Percentiles rank a stretch among this genome's conserved stretches.
Conservation (phyloP, 2,888 invertebrate species). For the Cephonodes hylas region DNA sequence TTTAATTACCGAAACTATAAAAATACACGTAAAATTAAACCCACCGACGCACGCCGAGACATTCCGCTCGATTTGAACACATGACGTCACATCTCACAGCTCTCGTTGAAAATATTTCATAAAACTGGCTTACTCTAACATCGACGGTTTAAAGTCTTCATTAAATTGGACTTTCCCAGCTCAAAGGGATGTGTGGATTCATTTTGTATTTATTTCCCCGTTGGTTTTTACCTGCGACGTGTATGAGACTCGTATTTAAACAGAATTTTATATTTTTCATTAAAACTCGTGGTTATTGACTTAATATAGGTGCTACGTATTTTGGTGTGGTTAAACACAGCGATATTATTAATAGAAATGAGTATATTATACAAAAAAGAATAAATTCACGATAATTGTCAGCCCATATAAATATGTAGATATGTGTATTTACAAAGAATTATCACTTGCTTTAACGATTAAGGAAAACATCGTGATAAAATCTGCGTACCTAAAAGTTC, state of each 20-base stretch:
- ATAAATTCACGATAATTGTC: no score
- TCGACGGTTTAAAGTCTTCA: not conserved
- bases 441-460: no score
- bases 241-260: no score
- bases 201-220: not conserved
- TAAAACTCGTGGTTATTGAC: no score
- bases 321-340: no score
- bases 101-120: constrained; percentile 20
- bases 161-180: constrained; percentile 3
- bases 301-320: no score
- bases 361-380: no score
- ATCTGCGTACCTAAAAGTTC: no score
- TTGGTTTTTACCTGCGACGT: not conserved
- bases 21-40: not conserved
- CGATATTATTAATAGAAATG: no score
- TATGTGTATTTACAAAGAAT: no score
- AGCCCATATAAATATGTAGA: no score
- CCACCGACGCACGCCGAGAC: not conserved
- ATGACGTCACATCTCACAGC: not conserved
- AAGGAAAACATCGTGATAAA: no score
- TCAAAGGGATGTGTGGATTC: constrained; percentile 1
- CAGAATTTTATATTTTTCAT: not conserved
- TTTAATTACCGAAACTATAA: not conserved
- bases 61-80: not conserved
- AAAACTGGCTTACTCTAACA: constrained; percentile 23